Evolutionary conservation across 2,113 vertebrate species (phyloP), one percentile per base, ranked within the genome.

Genomic region (Clarias gariepinus): DNA sequence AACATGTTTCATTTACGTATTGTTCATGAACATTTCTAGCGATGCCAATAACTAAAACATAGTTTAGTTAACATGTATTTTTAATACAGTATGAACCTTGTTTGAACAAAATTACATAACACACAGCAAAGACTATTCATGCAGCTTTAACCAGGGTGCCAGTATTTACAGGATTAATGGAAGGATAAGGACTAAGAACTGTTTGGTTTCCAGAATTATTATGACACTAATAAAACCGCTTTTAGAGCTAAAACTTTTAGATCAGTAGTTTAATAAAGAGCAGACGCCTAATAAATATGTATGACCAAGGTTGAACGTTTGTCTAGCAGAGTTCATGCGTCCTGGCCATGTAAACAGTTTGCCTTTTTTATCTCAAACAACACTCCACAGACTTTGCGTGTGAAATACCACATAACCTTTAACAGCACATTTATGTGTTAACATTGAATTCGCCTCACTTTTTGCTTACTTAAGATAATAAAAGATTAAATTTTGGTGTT

Each of bases 281-380:
- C 25, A 53, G 25, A 66, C n/a, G 55, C 55, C 21, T 30, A 13
- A 85, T 78, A 64, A 66, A 28, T 8, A 15, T 33, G 23, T 11
- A 57, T 21, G 33, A 36, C 33, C 25, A 41, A 58, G 73, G 12
- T 33, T 78, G 61, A 57, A 66, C 3, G 18, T 57, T 23, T 25
- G 41, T 33, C 30, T n/a, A 47, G 57, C 30, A 11, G 47, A 30
- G 12, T 66, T 25, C 74, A 57, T 3, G 21, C 41, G 69, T n/a
- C 68, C 30, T 11, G n/a, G 68, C 21, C 10, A 58, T 61, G 53
- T 85, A 85, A 66, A 85, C 84, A 69, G 57, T n/a, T 30, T 16
- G 47, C 28, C 61, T 79, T 19, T n/a, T 55, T 61, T 28, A 10
- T 57, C 25, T 85, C 84, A 80, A 85, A 36, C 84, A 85, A 85